Base-by-base conservation (phyloP, 2,113 vertebrate species). In the Hoplias malabaricus region DNA sequence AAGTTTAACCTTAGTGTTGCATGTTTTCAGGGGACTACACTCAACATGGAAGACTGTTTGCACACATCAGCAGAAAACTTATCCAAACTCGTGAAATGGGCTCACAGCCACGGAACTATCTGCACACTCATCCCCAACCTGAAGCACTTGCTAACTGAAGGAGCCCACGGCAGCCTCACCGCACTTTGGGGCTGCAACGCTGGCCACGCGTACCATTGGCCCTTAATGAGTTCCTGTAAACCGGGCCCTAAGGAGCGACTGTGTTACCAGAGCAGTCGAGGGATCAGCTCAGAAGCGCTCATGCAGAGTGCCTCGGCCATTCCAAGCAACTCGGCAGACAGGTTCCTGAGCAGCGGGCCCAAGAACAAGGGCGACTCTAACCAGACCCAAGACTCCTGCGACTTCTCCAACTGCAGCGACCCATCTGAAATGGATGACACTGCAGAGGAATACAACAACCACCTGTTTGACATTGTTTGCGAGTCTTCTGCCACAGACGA, bases 61-160 rank as follows among this genome's bases (percentile, higher is more conserved):
- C 94, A 95, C 83, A 95, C 95, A 25, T 95, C 94, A 75, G 94
- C 94, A 0, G 95, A 96, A 84, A 93, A 94, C 78, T 93, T 97
- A 80, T 94, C 94, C 80, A 96, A 96, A 82, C 87, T 97, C 80
- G 94, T 97, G 80, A 96, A 94, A 88, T 97, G 95, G 96, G 95
- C 96, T 62, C 95, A 96, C 89, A 96, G 95, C 83, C 96, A 96
- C 29, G 96, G 95, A 13, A 96, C 95, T 13, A 97, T 96, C 85
- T 97, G 95, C 90, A 94, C 89, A 83, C 94, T 97, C 83, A 95
- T 96, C 85, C 96, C 96, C 78, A 94, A 92, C 87, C 90, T 96
- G 59, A 95, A 96, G 83, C 94, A 95, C 72, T 83, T 96, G 78
- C 89, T 95, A 5, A 95, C 93, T 0, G 93, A 93, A 80, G 94